These are phyloP conservation scores for Elgaria multicarinata DNA, from an alignment of 2,113 vertebrate species.

Conservation along the genomic window DNA sequence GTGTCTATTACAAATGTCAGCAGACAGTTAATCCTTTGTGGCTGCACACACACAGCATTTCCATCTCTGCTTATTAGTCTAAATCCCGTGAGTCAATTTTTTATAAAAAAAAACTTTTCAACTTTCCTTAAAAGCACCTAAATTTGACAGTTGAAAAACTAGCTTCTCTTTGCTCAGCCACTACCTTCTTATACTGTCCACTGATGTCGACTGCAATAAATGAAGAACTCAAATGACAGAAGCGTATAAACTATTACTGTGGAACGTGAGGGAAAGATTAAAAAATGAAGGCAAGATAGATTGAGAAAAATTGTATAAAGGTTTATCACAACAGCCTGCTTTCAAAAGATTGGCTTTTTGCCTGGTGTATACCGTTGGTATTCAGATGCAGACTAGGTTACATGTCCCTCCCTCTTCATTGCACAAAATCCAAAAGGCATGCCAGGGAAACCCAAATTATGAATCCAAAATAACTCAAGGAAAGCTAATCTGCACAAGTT, in stretches of 20 bases:
- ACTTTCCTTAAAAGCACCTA: not conserved
- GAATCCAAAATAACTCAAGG: not conserved
- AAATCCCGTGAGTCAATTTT: not conserved
- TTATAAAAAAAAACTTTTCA: not conserved
- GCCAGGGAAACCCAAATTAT: not conserved
- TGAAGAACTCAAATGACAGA: not conserved
- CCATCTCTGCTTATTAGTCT: conserved; percentile 3
- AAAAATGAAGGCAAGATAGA: not conserved
- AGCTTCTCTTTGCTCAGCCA: not conserved
- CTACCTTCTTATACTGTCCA: not conserved
- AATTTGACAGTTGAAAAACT: conserved; percentile 25
- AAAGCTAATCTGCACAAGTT: not conserved
- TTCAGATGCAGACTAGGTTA: not conserved
- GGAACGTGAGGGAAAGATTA: not conserved
- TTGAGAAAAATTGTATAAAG: conserved; percentile 8
- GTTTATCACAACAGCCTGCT: not conserved
- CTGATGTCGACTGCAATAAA: not conserved
- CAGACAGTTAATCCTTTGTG: not conserved
- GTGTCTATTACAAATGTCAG: not conserved
- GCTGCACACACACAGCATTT: not conserved
- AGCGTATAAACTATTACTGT: not conserved
- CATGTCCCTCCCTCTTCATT: not conserved
- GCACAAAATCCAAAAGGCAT: not conserved
- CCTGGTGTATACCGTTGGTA: not conserved
- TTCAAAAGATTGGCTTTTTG: not conserved